Conservation (phyloP, 2,113 vertebrate species). For the Orthonyx spaldingii region DNA sequence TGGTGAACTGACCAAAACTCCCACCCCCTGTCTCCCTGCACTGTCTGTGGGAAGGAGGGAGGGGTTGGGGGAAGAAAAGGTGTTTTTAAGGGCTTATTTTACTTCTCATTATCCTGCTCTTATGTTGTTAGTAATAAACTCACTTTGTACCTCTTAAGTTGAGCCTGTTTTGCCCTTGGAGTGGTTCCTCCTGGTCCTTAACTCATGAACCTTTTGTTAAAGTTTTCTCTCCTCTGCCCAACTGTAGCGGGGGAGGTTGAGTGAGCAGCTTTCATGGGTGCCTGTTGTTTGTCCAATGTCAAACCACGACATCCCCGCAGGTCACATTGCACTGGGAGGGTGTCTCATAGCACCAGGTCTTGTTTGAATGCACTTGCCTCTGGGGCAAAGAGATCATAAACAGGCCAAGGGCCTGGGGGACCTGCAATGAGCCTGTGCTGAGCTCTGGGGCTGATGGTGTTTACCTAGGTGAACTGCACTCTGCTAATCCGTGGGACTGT, state of each 20-base stretch:
- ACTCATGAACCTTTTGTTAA: background rate
- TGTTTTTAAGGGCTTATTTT: background rate
- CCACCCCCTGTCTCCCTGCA: accelerated
- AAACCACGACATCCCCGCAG: background rate
- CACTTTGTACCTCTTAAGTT: background rate
- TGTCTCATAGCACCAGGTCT: background rate
- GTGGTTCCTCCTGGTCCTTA: accelerated
- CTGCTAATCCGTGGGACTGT: background rate
- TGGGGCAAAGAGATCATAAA: background rate
- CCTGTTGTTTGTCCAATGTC: background rate
- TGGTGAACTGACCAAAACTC: accelerated
- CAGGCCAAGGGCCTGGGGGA: background rate
- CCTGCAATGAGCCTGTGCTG: background rate
- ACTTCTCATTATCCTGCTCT: background rate
- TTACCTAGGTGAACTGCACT: background rate
- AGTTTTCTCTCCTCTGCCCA: background rate
- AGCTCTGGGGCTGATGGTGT: background rate
- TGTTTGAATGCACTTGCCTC: background rate
- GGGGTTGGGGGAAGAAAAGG: background rate
- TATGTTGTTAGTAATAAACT: background rate
- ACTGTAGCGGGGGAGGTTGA: background rate
- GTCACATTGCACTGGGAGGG: background rate
- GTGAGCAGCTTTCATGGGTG: background rate
- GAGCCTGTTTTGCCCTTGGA: background rate
- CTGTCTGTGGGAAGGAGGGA: background rate